phyloP scores from a whole-genome alignment of 2,888 invertebrate genomes.

The Eilema caniola region DNA sequence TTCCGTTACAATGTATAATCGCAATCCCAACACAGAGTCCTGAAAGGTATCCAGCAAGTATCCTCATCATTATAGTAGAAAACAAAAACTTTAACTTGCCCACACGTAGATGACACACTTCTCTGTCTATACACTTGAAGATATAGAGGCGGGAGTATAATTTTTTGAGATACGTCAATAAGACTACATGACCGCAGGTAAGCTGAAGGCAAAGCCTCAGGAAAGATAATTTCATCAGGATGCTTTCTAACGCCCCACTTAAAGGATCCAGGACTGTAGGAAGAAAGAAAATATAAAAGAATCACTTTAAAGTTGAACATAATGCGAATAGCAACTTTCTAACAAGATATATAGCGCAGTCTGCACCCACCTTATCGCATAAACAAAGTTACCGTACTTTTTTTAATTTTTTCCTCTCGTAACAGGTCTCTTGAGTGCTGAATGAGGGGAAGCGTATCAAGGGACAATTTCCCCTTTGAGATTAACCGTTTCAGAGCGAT shows the following conservation, averaged over 20 bases:
- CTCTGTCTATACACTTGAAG: background rate
- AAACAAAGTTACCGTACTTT: slow-evolving; percentile 45
- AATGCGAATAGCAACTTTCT: slow-evolving; percentile 31
- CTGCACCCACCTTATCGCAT: slow-evolving; percentile 37
- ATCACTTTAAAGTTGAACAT: slow-evolving; percentile 24
- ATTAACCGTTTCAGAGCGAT: slow-evolving; percentile 60
- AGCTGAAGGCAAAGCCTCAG: too few relatives aligned
- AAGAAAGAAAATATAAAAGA: background rate
- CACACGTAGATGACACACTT: background rate
- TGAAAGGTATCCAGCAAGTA: too few relatives aligned
- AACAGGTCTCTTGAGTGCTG: slow-evolving; percentile 44
- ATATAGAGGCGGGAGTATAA: too few relatives aligned
- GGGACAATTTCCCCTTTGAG: slow-evolving; percentile 76
- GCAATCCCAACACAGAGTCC: too few relatives aligned
- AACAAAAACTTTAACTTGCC: too few relatives aligned
- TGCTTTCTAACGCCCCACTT: too few relatives aligned
- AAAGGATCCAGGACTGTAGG: too few relatives aligned
- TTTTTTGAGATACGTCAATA: too few relatives aligned
- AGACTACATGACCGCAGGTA: too few relatives aligned
- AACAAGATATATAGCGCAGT: slow-evolving; percentile 33
- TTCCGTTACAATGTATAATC: too few relatives aligned
- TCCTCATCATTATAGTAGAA: too few relatives aligned
- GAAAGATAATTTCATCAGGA: too few relatives aligned
- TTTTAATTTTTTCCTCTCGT: slow-evolving; percentile 53
- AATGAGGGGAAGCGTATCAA: slow-evolving; percentile 70